Conservation (phyloP, 1,140 invertebrate species). For the Micrasema minimum region DNA sequence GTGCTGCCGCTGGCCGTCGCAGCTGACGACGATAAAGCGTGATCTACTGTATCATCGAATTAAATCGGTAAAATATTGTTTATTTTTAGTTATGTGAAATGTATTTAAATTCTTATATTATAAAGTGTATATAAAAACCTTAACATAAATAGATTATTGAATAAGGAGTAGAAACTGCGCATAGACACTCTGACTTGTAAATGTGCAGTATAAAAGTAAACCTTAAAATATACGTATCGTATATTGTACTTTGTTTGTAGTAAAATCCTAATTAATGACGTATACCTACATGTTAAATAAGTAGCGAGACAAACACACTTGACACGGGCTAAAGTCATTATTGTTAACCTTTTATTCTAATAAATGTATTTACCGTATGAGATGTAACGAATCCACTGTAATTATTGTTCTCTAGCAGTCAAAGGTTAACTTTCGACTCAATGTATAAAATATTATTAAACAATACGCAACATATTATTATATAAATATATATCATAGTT, state of each 20-base stretch:
- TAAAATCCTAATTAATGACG: slow-evolving; percentile 50
- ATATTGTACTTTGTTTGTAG: slow-evolving; percentile 52
- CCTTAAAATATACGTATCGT: slow-evolving; percentile 50
- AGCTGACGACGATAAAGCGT: slow-evolving; percentile 2
- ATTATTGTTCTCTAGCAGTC: slow-evolving; percentile 39
- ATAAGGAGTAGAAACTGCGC: slow-evolving; percentile 40
- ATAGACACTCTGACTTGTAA: slow-evolving; percentile 34
- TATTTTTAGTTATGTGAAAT: slow-evolving; percentile 48
- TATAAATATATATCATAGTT: slow-evolving; percentile 35
- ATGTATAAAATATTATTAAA: slow-evolving; percentile 42
- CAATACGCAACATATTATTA: slow-evolving; percentile 36
- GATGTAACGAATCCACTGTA: slow-evolving; percentile 36
- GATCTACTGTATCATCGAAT: slow-evolving; percentile 47
- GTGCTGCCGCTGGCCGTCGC: no score
- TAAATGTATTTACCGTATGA: slow-evolving; percentile 43
- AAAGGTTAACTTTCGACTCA: slow-evolving; percentile 20
- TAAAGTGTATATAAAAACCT: slow-evolving; percentile 44
- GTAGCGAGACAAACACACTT: slow-evolving; percentile 44
- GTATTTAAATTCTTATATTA: slow-evolving; percentile 47
- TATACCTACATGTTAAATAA: slow-evolving; percentile 51
- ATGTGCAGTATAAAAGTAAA: slow-evolving; percentile 43
- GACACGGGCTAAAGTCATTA: slow-evolving; percentile 37
- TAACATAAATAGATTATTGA: slow-evolving; percentile 8
- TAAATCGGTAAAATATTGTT: slow-evolving; percentile 49
- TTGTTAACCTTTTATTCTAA: no score